phyloP scores from a whole-genome alignment of 2,888 invertebrate genomes.

The Dastarcus helophoroides region DNA sequence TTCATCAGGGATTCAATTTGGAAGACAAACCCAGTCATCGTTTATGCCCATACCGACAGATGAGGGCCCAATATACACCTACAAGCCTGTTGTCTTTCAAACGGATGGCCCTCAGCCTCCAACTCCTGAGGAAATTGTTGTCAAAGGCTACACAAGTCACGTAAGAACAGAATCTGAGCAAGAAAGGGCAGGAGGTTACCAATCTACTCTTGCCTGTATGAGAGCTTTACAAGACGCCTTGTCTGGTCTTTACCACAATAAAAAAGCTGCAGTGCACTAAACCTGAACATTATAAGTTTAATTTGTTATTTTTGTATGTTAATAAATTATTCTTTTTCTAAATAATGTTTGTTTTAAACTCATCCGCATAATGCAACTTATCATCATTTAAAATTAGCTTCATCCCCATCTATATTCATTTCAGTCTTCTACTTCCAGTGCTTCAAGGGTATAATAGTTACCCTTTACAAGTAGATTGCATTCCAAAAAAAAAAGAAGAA shows the following conservation, averaged over 20 bases:
- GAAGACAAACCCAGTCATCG: conserved; percentile 47
- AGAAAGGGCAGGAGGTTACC: conserved; percentile 82
- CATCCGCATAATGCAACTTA: too few species aligned
- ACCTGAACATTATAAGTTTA: too few species aligned
- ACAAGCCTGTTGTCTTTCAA: conserved; percentile 47
- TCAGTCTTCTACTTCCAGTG: too few species aligned
- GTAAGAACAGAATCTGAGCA: conserved; percentile 58
- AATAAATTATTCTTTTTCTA: too few species aligned
- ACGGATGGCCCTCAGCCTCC: conserved; percentile 70
- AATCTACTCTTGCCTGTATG: conserved; percentile 69
- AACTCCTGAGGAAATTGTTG: conserved; percentile 47
- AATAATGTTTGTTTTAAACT: too few species aligned
- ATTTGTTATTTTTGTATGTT: too few species aligned
- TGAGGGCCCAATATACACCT: conserved; percentile 65
- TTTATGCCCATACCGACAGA: conserved; percentile 62
- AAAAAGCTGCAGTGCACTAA: conserved; percentile 12
- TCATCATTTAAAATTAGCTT: too few species aligned
- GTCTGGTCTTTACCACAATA: conserved; percentile 53
- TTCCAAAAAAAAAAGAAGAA: too few species aligned
- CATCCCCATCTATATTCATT: too few species aligned
- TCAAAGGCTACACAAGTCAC: conserved; percentile 60
- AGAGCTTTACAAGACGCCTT: conserved; percentile 83
- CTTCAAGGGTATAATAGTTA: too few species aligned
- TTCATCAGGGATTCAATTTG: conserved; percentile 78
- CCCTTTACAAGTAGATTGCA: too few species aligned